These are phyloP conservation scores for Raja brachyura DNA, from an alignment of 2,113 vertebrate genomes.

Conservation along the genomic window DNA sequence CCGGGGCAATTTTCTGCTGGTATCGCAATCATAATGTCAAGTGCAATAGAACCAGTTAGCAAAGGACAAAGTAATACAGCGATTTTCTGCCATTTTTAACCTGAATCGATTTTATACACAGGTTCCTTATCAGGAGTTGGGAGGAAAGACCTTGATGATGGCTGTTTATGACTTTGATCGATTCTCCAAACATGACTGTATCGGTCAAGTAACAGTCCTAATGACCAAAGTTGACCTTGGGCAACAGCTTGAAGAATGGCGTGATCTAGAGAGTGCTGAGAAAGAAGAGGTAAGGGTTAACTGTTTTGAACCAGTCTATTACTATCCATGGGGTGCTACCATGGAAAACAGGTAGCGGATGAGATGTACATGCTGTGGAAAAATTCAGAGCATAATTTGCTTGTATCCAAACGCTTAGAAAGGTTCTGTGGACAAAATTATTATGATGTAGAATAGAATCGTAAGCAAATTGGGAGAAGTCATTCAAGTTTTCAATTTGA, in stretches of 20 bases:
- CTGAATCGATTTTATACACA: constrained; percentile 46
- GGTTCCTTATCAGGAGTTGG: constrained; percentile 93
- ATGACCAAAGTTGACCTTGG: constrained; percentile 95
- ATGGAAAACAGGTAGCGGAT: not conserved
- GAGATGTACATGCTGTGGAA: no score
- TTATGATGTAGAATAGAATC: no score
- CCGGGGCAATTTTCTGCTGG: not conserved
- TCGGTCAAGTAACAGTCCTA: constrained; percentile 84
- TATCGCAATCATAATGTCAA: not conserved
- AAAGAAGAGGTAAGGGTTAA: constrained; percentile 80
- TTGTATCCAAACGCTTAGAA: no score
- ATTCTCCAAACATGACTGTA: constrained; percentile 95
- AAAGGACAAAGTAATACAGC: no score
- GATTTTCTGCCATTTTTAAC: not conserved
- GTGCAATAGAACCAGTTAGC: not conserved
- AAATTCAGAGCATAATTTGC: no score
- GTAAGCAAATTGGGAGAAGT: no score
- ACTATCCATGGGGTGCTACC: not conserved
- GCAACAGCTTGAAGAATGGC: constrained; percentile 91
- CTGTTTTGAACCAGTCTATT: not conserved
- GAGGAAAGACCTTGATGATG: constrained; percentile 90
- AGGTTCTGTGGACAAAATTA: no score
- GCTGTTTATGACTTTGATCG: constrained; percentile 96
- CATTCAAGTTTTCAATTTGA: no score
- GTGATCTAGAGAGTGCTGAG: constrained; percentile 87